Percentiles rank a stretch among this genome's conserved stretches.
These are phyloP conservation scores for Thyatira batis DNA, from an alignment of 2,888 invertebrate genomes.

Conservation along the genomic window DNA sequence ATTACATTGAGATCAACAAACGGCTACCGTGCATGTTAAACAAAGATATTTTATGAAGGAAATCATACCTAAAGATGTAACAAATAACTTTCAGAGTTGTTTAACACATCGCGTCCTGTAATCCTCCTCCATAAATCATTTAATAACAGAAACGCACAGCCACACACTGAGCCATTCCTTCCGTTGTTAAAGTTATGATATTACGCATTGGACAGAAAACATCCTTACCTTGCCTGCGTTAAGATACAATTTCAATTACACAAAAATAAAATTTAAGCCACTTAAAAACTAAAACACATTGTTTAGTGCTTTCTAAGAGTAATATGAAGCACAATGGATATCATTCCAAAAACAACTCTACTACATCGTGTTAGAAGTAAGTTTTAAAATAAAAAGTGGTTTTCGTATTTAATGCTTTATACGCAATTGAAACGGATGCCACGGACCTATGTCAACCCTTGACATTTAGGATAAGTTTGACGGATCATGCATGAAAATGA, in stretches of 20 bases:
- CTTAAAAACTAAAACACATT: slow-evolving; percentile 47
- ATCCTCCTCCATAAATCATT: slow-evolving; percentile 81
- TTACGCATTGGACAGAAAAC: slow-evolving; percentile 26
- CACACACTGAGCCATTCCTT: slow-evolving; percentile 80
- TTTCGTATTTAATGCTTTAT: slow-evolving; percentile 54
- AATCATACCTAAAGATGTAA: slow-evolving; percentile 47
- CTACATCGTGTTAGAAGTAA: slow-evolving; percentile 27
- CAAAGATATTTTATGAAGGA: slow-evolving; percentile 36
- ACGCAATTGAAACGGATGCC: slow-evolving; percentile 67
- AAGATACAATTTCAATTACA: slow-evolving; percentile 28
- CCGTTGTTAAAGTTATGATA: slow-evolving; percentile 63
- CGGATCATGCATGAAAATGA: slow-evolving; percentile 70
- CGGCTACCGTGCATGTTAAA: slow-evolving; percentile 78
- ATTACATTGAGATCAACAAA: slow-evolving; percentile 80
- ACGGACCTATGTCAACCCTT: slow-evolving; percentile 77
- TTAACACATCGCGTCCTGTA: slow-evolving; percentile 48
- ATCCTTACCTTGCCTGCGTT: slow-evolving; percentile 23
- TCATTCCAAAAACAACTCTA: slow-evolving; percentile 42
- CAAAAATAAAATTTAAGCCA: slow-evolving; percentile 37
- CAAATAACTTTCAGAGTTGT: slow-evolving; percentile 56
- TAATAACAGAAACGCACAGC: slow-evolving; percentile 81
- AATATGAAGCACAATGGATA: slow-evolving; percentile 40
- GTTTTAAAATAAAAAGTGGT: slow-evolving; percentile 28
- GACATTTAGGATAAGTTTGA: slow-evolving; percentile 75
- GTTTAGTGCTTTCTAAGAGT: slow-evolving; percentile 46